phyloP scores from a whole-genome alignment of 2,797 vertebrate genomes.

The Sphaeramia orbicularis region DNA sequence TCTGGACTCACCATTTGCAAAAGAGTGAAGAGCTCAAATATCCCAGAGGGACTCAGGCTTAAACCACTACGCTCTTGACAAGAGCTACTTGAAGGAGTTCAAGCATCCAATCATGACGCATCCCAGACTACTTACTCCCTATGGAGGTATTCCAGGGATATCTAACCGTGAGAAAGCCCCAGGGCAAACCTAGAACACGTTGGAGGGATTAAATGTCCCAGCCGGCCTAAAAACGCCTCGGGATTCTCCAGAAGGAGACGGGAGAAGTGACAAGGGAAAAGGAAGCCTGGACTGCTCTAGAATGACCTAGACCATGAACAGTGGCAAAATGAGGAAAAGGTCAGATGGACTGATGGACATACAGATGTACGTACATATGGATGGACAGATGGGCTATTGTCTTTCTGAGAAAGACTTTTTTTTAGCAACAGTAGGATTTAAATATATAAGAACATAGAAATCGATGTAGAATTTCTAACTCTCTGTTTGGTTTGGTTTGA shows the following conservation, averaged over 20 bases:
- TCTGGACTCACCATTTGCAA: constrained; percentile 19
- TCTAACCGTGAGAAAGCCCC: constrained; percentile 42
- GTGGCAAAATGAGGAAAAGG: constrained; percentile 5
- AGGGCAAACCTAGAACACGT: constrained; percentile 38
- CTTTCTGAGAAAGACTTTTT: too few species aligned
- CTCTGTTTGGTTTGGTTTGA: too few species aligned
- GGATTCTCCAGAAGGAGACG: constrained; percentile 31
- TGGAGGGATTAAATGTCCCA: constrained; percentile 55
- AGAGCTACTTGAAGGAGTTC: constrained; percentile 37
- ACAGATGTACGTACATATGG: too few species aligned
- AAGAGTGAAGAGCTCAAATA: constrained; percentile 13
- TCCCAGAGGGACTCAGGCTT: constrained; percentile 32
- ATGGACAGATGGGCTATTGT: background rate
- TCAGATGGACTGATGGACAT: too few species aligned
- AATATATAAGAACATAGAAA: too few species aligned
- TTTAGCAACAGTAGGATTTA: too few species aligned
- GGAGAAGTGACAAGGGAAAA: constrained; percentile 12
- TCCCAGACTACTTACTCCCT: constrained; percentile 39
- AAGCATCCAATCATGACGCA: constrained; percentile 38
- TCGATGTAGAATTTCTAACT: too few species aligned
- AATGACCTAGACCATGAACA: background rate
- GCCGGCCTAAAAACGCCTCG: constrained; percentile 8
- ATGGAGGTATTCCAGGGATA: constrained; percentile 56
- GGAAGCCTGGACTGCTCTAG: constrained; percentile 17
- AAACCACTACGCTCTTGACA: constrained; percentile 20